These are phyloP conservation scores for Lasius fuliginosus DNA, from an alignment of 2,888 invertebrate species.

Conservation along the genomic window DNA sequence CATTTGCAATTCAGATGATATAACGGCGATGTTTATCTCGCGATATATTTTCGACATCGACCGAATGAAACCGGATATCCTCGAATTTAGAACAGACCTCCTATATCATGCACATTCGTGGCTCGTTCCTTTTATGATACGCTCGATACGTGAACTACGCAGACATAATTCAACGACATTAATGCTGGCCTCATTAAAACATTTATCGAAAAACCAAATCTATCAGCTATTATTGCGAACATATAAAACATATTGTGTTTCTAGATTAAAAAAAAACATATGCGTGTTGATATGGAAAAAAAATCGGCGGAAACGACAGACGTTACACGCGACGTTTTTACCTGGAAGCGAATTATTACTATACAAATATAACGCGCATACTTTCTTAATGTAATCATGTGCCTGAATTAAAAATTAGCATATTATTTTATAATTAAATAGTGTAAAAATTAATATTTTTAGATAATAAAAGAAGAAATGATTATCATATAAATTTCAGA, in stretches of 20 bases:
- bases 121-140: conserved; percentile 19
- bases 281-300: not conserved
- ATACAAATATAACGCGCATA: conserved; percentile 1
- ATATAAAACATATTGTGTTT: not conserved
- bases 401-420: conserved; percentile 25
- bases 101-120: conserved; percentile 24
- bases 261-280: not conserved
- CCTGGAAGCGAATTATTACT: conserved; percentile 24
- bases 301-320: conserved; percentile 12
- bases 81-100: conserved; percentile 34
- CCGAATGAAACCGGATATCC: conserved; percentile 34
- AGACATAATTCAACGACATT: conserved; percentile 14
- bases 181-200: not conserved
- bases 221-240: not conserved
- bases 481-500: not conserved
- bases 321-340: conserved; percentile 28
- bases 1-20: conserved; percentile 72
- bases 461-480: not conserved
- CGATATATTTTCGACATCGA: conserved; percentile 63
- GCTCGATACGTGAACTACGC: not conserved
- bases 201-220: not conserved
- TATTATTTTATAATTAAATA: conserved; percentile 29
- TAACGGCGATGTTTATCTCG: conserved; percentile 67
- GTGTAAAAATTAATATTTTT: not conserved
- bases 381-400: conserved; percentile 3